phyloP scores from a whole-genome alignment of 2,888 invertebrate species.

The Sphecodes monilicornis region DNA sequence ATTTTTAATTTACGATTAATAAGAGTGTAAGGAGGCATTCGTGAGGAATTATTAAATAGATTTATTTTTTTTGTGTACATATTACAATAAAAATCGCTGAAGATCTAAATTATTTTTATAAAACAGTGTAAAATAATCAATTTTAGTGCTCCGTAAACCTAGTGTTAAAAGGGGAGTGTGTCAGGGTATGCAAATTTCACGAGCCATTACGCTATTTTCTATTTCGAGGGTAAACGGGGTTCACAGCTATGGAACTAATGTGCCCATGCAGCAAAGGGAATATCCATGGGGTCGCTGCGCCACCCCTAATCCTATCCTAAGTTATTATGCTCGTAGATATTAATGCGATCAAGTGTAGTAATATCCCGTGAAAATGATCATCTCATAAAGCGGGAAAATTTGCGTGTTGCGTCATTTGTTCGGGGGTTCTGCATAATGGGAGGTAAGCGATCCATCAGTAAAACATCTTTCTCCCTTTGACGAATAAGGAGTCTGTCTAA shows the following conservation, averaged over 20 bases:
- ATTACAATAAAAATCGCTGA: too few relatives aligned
- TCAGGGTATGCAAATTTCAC: slow-evolving; percentile 12
- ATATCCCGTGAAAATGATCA: slow-evolving; percentile 67
- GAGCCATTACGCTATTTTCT: slow-evolving; percentile 17
- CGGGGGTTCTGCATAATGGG: slow-evolving; percentile 31
- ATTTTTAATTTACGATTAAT: too few relatives aligned
- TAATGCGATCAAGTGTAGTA: slow-evolving; percentile 70
- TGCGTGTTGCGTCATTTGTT: slow-evolving; percentile 45
- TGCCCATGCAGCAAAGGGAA: slow-evolving; percentile 34
- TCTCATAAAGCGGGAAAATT: slow-evolving; percentile 58
- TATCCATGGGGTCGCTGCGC: slow-evolving; percentile 28
- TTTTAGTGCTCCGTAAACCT: too few relatives aligned
- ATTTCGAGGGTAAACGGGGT: neutral
- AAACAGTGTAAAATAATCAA: too few relatives aligned
- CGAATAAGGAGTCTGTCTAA: slow-evolving; percentile 21
- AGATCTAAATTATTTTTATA: too few relatives aligned
- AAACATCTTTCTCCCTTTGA: slow-evolving; percentile 12
- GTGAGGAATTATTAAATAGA: too few relatives aligned
- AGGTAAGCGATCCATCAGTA: slow-evolving; percentile 45
- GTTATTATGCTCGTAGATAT: slow-evolving; percentile 49
- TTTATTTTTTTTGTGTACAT: too few relatives aligned
- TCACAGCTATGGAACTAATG: slow-evolving; percentile 24
- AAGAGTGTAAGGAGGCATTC: too few relatives aligned
- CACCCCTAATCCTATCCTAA: slow-evolving; percentile 62
- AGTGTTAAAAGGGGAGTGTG: neutral